Evolutionary conservation across 2,888 invertebrate species (phyloP).

Genomic region (Steinernema carpocapsae): DNA sequence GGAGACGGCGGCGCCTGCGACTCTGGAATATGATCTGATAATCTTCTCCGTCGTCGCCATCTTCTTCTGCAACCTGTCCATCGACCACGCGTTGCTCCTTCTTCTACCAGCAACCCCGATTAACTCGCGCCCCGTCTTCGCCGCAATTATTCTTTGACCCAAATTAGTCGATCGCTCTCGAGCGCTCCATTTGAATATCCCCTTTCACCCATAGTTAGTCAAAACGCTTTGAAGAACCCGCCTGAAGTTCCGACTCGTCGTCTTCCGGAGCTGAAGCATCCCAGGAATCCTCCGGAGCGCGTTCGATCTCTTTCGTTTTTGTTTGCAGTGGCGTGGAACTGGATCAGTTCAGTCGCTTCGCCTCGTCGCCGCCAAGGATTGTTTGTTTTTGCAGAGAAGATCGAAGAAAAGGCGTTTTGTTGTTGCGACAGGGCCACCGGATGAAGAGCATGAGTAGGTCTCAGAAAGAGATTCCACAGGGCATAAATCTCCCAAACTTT

Average conservation of each 20-base stretch:
- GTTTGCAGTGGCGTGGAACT: slow-evolving; percentile 6
- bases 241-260: neutral
- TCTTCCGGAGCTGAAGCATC: slow-evolving; percentile 12
- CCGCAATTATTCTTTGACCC: slow-evolving; percentile 32
- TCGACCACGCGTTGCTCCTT: neutral
- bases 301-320: neutral
- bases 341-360: neutral
- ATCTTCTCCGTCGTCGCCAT: slow-evolving; percentile 16
- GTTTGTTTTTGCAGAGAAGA: slow-evolving; percentile 19
- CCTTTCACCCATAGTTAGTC: neutral
- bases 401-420: neutral
- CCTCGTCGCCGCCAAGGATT: neutral
- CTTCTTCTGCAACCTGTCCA: slow-evolving; percentile 22
- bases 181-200: neutral
- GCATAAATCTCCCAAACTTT: too few relatives aligned
- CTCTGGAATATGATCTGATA: slow-evolving; percentile 20
- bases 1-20: neutral
- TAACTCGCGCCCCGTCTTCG: neutral
- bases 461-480: neutral
- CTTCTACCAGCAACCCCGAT: neutral
- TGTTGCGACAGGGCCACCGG: neutral
- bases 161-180: slow-evolving; percentile 19
- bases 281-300: neutral
- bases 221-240: neutral
- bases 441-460: neutral